Evolutionary conservation across 30 jellyfish, hydroid and myxozoan species (phyloP), one percentile per base, ranked within the genome.

Genomic region (Chrysaora quinquecirrha): DNA sequence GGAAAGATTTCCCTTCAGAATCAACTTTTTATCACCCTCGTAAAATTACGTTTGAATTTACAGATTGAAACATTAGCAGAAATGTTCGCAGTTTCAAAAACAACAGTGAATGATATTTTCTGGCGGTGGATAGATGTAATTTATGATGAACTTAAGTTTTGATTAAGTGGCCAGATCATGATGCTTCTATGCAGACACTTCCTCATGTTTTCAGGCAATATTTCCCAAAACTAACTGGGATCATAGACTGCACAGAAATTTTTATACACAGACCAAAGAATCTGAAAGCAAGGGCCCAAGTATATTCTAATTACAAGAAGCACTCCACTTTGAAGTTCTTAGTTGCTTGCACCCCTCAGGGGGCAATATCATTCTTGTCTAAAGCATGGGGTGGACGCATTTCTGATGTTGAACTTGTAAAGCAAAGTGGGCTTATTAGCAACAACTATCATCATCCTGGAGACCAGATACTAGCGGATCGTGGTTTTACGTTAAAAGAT

Each of bases 381-480:
- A 11, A 34, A 34, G 70, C 87, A 11, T 66, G 78, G 78, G 90
- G 90, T 22, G 88, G 90, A 21, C 33, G 90, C 23, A 79, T 33
- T 2, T 64, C 78, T 7, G 90, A 79, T 35, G 67, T 30, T 31
- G 76, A 66, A 3, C 7, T 79, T 7, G 77, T 34, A 1, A 32
- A 52, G 24, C 31, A 79, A 22, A 23, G 87, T 30, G 88, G 87
- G 3, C 66, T 31, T 38, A 20, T 43, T 43, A 43, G 58, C 58
- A 43, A 43, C 9, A 75, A 56, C 32, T 75, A 75, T 49, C 87
- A 75, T 56, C 24, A 19, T 22, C 87, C 89, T 78, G n/a, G n/a
- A n/a, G n/a, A n/a, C n/a, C n/a, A n/a, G n/a, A n/a, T n/a, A n/a
- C n/a, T n/a, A n/a, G n/a, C 78, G 89, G 14, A 89, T 63, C 43